Base-by-base conservation (phyloP, 30 jellyfish, hydroid and myxozoan species). In the Chironex yamaguchii region DNA sequence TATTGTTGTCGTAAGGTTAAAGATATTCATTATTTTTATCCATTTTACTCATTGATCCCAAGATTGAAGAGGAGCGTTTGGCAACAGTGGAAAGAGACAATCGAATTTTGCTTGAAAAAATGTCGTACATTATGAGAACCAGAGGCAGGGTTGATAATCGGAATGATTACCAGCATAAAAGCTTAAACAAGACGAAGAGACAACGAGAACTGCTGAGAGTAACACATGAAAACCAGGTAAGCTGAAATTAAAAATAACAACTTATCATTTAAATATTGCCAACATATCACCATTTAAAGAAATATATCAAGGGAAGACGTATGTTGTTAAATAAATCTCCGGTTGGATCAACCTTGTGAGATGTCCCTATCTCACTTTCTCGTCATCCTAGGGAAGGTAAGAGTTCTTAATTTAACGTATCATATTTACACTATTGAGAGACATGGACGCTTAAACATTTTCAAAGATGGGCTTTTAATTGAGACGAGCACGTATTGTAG, bases 71-170 rank as follows among this genome's bases (percentile, higher is more conserved):
- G 35, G 97, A 94, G 67, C 81, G 96, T 52, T 86, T 94, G 24
- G 99, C 99, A 0, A 86, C 91, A 30, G 96, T 94, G 34, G 97
- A 94, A 82, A 49, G 96, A 53, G 99, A 94, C 53, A 94, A 94
- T 54, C 66, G 96, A 52, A 94, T 94, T 83, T 88, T 94, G 20
- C 90, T 88, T n/a, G 97, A 94, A 84, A 94, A 94, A 69, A 94
- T 94, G 99, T 84, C 96, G 4, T 89, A 50, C 83, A 89, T 94
- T 26, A 89, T 88, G 99, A 81, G 97, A 64, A 94, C 99, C 29
- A 83, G 93, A 53, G 99, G 99, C 20, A 84, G 92, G 53, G 99
- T 94, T 1, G 99, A 94, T 76, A 94, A 94, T 72, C 32, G 95
- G 36, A 94, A 94, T 83, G 89, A 94, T 42, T 94, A 94, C 65